phyloP scores from a whole-genome alignment of 2,113 vertebrate species.

The Ardeotis arabs region DNA sequence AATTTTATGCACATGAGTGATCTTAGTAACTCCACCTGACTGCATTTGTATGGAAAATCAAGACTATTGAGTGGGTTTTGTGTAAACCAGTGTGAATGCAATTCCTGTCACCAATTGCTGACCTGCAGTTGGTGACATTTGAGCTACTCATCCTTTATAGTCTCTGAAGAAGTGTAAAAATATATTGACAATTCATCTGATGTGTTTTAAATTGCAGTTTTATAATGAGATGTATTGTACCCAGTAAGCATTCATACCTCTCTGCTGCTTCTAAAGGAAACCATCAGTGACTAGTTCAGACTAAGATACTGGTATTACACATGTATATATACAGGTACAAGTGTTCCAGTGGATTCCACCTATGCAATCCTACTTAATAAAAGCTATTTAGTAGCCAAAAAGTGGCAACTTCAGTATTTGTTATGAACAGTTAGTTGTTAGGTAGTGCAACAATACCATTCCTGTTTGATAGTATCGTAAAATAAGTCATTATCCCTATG shows the following conservation, averaged over 20 bases:
- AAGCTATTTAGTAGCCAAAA: background rate
- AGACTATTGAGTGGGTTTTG: background rate
- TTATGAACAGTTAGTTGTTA: background rate
- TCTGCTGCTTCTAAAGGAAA: background rate
- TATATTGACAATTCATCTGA: background rate
- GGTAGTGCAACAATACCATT: background rate
- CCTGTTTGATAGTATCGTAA: background rate
- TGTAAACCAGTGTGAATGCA: background rate
- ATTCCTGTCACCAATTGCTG: background rate
- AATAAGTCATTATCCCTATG: background rate
- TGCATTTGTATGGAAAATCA: background rate
- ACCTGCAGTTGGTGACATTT: background rate
- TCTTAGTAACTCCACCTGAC: background rate
- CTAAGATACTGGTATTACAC: background rate
- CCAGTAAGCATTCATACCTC: background rate
- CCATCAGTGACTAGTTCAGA: background rate
- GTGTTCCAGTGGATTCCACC: background rate
- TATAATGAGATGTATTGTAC: background rate
- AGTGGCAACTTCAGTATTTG: background rate
- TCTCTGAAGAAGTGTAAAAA: background rate
- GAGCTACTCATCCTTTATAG: background rate
- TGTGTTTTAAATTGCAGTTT: background rate
- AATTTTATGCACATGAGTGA: background rate
- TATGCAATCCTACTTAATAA: background rate
- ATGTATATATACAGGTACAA: background rate